Evolutionary conservation across 2,797 vertebrate species (phyloP).

Genomic region (Coregonus sp.): DNA sequence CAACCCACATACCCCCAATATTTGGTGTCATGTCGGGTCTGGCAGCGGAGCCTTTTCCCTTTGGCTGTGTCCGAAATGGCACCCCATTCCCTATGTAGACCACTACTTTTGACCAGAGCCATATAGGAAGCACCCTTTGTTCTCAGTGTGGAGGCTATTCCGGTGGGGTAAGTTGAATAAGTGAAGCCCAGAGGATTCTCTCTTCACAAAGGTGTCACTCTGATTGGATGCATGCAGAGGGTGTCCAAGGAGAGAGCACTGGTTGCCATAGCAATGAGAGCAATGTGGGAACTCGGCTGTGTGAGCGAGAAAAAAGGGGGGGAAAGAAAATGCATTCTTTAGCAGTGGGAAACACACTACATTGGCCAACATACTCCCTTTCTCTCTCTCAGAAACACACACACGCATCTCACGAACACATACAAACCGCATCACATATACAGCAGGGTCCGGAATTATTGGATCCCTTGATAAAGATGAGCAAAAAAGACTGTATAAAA

Average conservation of each 20-base stretch:
- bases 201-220: slow-evolving; percentile 82
- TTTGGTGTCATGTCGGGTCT: slow-evolving; percentile 60
- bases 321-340: slow-evolving; percentile 70
- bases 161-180: slow-evolving; percentile 79
- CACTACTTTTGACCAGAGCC: slow-evolving; percentile 1
- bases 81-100: background rate
- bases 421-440: no score
- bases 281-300: slow-evolving; percentile 72
- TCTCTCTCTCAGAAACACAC: slow-evolving; percentile 45
- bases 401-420: slow-evolving; percentile 15
- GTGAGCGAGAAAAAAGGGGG: slow-evolving; percentile 52
- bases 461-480: no score
- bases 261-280: slow-evolving; percentile 83
- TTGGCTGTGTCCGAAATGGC: background rate
- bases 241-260: slow-evolving; percentile 74
- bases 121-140: slow-evolving; percentile 54
- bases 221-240: slow-evolving; percentile 80
- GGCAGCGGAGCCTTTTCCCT: slow-evolving; percentile 64
- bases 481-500: no score
- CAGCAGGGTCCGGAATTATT: no score
- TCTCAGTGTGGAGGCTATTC: slow-evolving; percentile 73
- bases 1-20: slow-evolving; percentile 36
- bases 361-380: slow-evolving; percentile 54
- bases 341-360: slow-evolving; percentile 62
- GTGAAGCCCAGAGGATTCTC: slow-evolving; percentile 80